Evolutionary conservation across 2,888 invertebrate species (phyloP).

Genomic region (Chymomyza fuscimana): DNA sequence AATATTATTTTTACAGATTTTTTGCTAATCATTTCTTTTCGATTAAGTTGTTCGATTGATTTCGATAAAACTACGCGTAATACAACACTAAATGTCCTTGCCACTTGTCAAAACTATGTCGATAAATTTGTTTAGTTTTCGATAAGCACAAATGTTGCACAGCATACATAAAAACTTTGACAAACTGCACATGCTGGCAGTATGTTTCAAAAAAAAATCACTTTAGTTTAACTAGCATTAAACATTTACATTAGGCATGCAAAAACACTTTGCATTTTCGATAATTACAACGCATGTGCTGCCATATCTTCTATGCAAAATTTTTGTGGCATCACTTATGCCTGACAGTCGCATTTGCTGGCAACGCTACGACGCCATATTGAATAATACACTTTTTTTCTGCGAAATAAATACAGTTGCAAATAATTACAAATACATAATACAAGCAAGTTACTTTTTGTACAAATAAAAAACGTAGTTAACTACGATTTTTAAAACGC

Average conservation of each 20-base stretch:
- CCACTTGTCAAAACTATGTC: background rate
- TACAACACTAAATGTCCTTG: background rate
- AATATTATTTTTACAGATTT: background rate
- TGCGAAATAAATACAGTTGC: slow-evolving; percentile 20
- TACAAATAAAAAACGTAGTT: slow-evolving; percentile 48
- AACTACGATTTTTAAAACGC: slow-evolving; percentile 44
- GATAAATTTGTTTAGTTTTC: background rate
- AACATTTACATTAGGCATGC: too few relatives aligned
- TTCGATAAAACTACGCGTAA: background rate
- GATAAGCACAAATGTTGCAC: background rate
- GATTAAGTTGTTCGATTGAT: background rate
- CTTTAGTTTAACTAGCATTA: too few relatives aligned
- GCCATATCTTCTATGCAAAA: background rate
- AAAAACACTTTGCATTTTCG: background rate
- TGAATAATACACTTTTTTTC: slow-evolving; percentile 58
- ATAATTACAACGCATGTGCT: background rate
- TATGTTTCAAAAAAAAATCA: too few relatives aligned
- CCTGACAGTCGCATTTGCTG: background rate
- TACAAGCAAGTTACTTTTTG: slow-evolving; percentile 61
- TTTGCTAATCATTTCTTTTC: background rate
- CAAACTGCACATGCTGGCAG: too few relatives aligned
- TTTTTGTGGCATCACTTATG: background rate
- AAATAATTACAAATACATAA: slow-evolving; percentile 44
- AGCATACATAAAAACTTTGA: too few relatives aligned
- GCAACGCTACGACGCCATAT: slow-evolving; percentile 24